Percentiles rank a stretch among this genome's conserved stretches.
phyloP scores from a whole-genome alignment of 2,888 invertebrate species.

The Apamea epomidion region DNA sequence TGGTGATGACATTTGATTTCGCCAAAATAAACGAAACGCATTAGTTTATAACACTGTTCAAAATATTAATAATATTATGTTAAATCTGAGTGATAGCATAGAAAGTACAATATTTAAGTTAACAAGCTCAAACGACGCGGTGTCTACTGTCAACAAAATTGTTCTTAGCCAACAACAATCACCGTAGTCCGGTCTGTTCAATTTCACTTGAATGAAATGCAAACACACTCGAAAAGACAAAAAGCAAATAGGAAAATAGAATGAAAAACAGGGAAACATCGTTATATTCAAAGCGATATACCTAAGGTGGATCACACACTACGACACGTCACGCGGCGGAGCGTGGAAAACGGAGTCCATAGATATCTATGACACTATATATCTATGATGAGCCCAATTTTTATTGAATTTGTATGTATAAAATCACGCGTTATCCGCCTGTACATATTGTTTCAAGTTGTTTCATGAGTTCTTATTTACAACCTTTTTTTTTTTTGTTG shows the following conservation, averaged over 20 bases:
- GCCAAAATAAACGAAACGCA: background rate
- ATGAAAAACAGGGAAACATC: background rate
- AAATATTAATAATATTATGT: conserved; percentile 5
- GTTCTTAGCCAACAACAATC: conserved; percentile 31
- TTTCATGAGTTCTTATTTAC: background rate
- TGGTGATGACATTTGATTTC: background rate
- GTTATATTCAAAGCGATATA: background rate
- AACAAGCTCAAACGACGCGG: background rate
- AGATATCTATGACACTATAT: background rate
- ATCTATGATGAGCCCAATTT: background rate
- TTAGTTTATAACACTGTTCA: background rate
- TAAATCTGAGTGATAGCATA: background rate
- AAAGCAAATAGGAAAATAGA: conserved; percentile 17
- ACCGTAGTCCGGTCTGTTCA: conserved; percentile 3
- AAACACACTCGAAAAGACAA: conserved; percentile 18
- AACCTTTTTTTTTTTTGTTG: background rate
- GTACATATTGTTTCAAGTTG: background rate
- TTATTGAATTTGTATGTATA: background rate
- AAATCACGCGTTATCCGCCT: background rate
- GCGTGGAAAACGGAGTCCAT: background rate
- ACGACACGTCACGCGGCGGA: background rate
- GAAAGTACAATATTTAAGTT: background rate
- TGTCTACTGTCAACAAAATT: conserved; percentile 16
- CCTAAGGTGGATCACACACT: background rate
- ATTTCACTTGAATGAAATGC: conserved; percentile 35